A percentile compares a stretch with the other conserved stretches of the same genome.
Conservation (phyloP, 2,797 vertebrate genomes). For the Hoplostethus atlanticus region DNA sequence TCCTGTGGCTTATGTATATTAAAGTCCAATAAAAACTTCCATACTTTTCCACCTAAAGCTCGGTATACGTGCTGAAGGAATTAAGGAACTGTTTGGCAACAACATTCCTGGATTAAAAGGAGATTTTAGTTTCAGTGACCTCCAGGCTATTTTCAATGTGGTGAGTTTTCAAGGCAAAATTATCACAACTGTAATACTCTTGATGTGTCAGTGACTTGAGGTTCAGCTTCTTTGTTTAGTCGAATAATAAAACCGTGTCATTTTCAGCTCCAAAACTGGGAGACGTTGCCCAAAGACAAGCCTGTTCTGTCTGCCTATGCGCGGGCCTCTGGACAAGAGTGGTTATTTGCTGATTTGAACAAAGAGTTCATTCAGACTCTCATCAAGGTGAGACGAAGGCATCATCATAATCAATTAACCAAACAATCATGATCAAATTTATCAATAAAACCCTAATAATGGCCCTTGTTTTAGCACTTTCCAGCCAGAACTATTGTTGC, state of each 20-base stretch:
- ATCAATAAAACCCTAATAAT: not conserved
- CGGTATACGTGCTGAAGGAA: conserved; percentile 83
- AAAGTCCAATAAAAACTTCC: no score
- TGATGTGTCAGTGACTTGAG: not conserved
- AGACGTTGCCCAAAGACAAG: conserved; percentile 78
- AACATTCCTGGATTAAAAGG: conserved; percentile 73
- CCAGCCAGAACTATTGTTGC: no score
- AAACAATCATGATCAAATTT: not conserved
- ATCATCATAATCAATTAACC: not conserved
- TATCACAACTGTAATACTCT: not conserved
- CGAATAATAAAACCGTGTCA: conserved; percentile 3
- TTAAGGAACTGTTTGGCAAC: conserved; percentile 81
- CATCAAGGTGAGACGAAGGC: conserved; percentile 73
- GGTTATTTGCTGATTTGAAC: conserved; percentile 79
- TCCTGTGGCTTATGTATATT: no score
- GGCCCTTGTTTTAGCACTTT: not conserved
- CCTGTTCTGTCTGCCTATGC: conserved; percentile 80
- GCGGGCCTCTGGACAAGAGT: conserved; percentile 86
- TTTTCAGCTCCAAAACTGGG: conserved; percentile 86
- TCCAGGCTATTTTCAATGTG: conserved; percentile 80
- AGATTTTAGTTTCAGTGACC: conserved; percentile 75
- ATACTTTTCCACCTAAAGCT: conserved; percentile 72
- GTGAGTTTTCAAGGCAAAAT: conserved; percentile 72
- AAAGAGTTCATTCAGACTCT: conserved; percentile 79
- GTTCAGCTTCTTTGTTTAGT: not conserved